phyloP scores from a whole-genome alignment of 1,140 invertebrate species.

The Pogonomyrmex californicus region DNA sequence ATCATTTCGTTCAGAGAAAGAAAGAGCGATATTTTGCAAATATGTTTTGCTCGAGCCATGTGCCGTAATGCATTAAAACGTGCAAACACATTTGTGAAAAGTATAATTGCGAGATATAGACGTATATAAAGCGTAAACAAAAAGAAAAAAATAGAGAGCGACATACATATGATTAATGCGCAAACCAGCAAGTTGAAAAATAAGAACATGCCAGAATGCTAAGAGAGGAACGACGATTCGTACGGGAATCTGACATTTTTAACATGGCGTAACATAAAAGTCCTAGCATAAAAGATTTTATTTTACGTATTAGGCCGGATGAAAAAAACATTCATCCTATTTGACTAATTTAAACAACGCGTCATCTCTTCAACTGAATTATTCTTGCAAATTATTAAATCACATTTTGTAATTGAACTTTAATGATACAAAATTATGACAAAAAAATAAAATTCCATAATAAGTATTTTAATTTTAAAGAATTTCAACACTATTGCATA shows the following conservation, averaged over 20 bases:
- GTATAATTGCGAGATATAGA: slow-evolving; percentile 1
- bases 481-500: not conserved
- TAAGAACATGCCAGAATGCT: slow-evolving; percentile 65
- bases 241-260: slow-evolving; percentile 5
- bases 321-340: not conserved
- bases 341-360: not conserved
- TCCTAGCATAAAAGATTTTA: not conserved
- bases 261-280: not conserved
- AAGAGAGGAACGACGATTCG: slow-evolving; percentile 38
- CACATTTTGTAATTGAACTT: not conserved
- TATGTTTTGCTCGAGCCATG: not conserved
- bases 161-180: not conserved
- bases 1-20: not conserved
- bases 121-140: slow-evolving; percentile 27
- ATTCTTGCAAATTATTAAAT: not conserved
- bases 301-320: not conserved
- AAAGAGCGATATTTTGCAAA: slow-evolving; percentile 10
- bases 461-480: not conserved
- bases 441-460: not conserved
- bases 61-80: slow-evolving; percentile 17
- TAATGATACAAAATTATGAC: not conserved
- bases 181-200: slow-evolving; percentile 61
- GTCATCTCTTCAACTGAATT: not conserved
- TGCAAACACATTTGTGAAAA: not conserved
- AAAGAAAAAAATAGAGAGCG: slow-evolving; percentile 8